Evolutionary conservation across 2,797 vertebrate species (phyloP), one percentile per base, ranked within the genome.

Genomic region (Periophthalmus magnuspinnatus): DNA sequence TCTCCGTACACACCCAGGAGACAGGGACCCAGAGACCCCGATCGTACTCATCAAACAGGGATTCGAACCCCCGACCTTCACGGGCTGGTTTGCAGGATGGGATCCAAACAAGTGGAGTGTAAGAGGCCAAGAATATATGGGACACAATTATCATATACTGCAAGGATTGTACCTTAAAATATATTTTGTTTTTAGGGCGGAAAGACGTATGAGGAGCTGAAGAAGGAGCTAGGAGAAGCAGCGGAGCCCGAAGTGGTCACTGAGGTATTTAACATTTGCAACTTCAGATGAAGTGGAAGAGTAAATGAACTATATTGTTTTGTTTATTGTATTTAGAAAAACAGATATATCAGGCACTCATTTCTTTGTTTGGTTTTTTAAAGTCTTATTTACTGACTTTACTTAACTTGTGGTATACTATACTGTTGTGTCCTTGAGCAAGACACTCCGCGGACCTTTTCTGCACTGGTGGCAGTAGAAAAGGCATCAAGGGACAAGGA

Each of bases 11-110:
- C 96, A 97, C 67, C 96, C 96, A 0, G 92, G 94, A 0, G 73
- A 81, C 74, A 89, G 96, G 65, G 96, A 97, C 59, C 84, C 84
- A 0, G 88, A 94, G 57, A 97, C 95, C 0, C 93, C 94, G 0
- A 93, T 95, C 64, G 11, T 96, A 58, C 66, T 94, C 54, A 71
- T 96, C 79, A 97, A 96, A 69, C 95, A 97, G 80, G 95, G 96
- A 0, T 96, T 94, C 8, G 96, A 97, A 76, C 96, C 96, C 0
- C 95, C 93, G 28, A 95, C 87, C 69, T 97, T 97, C 82, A 96
- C 95, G 0, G 96, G 96, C 45, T 97, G 96, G 96, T 97, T 97
- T 85, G 72, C 89, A 33, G 95, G 94, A 66, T 97, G 96, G 96
- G 95, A 97, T 77, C 81, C 94, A 6, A 84, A 79, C 45, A 92